Evolutionary conservation across 1,140 invertebrate species (phyloP).

Genomic region (Drosophila subpulchrella): DNA sequence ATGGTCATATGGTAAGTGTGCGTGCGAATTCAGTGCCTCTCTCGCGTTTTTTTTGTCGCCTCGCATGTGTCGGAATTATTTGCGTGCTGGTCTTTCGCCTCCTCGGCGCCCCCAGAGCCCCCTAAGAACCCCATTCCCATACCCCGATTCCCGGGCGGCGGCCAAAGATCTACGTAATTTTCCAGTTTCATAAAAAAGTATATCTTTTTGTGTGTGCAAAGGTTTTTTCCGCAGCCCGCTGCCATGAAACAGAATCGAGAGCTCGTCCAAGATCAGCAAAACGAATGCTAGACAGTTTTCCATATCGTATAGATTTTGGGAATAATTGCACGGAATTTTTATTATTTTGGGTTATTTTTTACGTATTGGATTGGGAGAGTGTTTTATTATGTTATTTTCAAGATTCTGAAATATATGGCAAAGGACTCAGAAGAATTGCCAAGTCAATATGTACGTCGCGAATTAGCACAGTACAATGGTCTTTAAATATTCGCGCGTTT

Average conservation of each 20-base stretch:
- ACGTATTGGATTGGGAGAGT: too few relatives aligned
- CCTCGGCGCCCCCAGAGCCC: not conserved
- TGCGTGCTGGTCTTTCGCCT: conserved; percentile 15
- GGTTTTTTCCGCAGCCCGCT: conserved; percentile 41
- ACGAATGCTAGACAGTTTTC: not conserved
- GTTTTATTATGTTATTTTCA: too few relatives aligned
- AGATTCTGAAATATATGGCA: not conserved
- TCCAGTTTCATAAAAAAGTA: conserved; percentile 28
- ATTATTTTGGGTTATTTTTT: not conserved
- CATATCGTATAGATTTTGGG: not conserved
- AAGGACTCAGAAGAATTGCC: not conserved
- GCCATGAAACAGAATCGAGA: conserved; percentile 25
- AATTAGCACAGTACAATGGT: not conserved
- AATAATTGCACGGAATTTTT: not conserved
- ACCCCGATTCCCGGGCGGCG: conserved; percentile 17
- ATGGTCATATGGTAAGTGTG: conserved; percentile 7
- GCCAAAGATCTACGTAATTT: conserved; percentile 75
- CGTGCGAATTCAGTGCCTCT: conserved; percentile 35
- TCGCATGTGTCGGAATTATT: conserved; percentile 15
- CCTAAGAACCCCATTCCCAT: not conserved
- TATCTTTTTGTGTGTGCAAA: conserved; percentile 25
- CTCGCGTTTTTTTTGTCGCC: conserved; percentile 19
- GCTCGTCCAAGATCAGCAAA: conserved; percentile 18
- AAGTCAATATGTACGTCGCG: not conserved
- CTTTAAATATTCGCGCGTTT: too few relatives aligned